These are phyloP conservation scores for Sphaeramia orbicularis DNA, from an alignment of 2,797 vertebrate species.

Conservation along the genomic window DNA sequence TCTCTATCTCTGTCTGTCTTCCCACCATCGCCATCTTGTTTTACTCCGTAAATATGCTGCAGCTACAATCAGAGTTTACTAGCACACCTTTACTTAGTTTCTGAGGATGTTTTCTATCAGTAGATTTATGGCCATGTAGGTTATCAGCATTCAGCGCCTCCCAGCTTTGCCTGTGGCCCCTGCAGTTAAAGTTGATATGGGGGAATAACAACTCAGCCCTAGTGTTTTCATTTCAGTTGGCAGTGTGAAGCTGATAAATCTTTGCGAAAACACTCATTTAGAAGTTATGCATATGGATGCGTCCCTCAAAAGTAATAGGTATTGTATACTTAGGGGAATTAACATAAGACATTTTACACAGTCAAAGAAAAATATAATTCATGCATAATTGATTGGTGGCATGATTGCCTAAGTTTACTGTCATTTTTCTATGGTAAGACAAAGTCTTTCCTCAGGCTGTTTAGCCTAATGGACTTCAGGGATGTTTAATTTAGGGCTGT, in stretches of 20 bases:
- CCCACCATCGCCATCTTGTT: conserved; percentile 35
- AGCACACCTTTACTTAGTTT: conserved; percentile 54
- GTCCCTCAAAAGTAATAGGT: conserved; percentile 68
- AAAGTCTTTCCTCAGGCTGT: conserved; percentile 84
- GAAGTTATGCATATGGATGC: conserved; percentile 45
- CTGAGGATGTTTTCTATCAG: conserved; percentile 60
- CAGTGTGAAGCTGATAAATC: conserved; percentile 69
- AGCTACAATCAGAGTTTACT: conserved; percentile 37
- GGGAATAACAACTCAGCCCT: conserved; percentile 63
- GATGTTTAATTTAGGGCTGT: conserved; percentile 86
- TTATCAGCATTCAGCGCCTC: conserved; percentile 64
- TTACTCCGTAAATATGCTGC: conserved; percentile 14
- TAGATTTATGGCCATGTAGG: conserved; percentile 61
- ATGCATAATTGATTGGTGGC: conserved; percentile 86
- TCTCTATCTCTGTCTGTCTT: conserved; percentile 12
- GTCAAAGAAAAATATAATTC: conserved; percentile 85
- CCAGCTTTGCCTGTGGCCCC: conserved; percentile 69
- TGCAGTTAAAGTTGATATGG: conserved; percentile 64
- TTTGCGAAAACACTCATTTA: conserved; percentile 73
- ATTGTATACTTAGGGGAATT: conserved; percentile 81
- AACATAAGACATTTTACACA: conserved; percentile 82
- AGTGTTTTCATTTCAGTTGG: conserved; percentile 70
- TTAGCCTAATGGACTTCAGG: conserved; percentile 86
- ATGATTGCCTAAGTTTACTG: conserved; percentile 87
- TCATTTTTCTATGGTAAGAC: conserved; percentile 84